These are phyloP conservation scores for Peromyscus californicus DNA, from an alignment of 2,113 vertebrate species.

Conservation along the genomic window DNA sequence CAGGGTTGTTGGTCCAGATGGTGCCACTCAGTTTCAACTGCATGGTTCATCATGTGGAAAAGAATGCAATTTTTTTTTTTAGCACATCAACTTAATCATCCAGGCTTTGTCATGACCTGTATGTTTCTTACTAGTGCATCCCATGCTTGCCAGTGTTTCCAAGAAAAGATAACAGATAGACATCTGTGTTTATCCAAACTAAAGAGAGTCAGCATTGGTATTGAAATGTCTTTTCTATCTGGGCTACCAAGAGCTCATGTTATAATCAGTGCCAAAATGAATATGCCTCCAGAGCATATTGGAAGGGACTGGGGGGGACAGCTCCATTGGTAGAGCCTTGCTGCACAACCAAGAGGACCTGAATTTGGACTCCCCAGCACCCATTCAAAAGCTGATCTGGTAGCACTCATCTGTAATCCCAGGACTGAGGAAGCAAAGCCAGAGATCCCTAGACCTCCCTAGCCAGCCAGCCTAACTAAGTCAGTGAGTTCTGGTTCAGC, in stretches of 20 bases:
- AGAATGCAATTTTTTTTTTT: background rate
- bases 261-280: slow-evolving; percentile 23
- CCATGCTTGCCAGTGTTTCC: background rate
- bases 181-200: background rate
- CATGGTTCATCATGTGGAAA: slow-evolving; percentile 34
- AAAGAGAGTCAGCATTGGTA: background rate
- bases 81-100: background rate
- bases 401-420: background rate
- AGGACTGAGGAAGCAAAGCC: background rate
- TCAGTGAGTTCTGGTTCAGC: background rate
- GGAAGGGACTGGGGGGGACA: background rate
- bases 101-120: background rate
- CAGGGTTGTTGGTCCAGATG: background rate
- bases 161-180: background rate
- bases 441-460: background rate
- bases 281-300: background rate
- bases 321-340: background rate
- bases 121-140: background rate
- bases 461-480: background rate
- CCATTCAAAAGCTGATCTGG: background rate
- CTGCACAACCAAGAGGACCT: background rate
- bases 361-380: background rate
- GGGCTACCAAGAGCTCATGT: background rate
- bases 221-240: slow-evolving; percentile 34
- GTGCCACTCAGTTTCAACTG: slow-evolving; percentile 23